Base-by-base conservation (phyloP, 37 sponge, comb jelly and placozoan species). In the Dysidea cf. avara region DNA sequence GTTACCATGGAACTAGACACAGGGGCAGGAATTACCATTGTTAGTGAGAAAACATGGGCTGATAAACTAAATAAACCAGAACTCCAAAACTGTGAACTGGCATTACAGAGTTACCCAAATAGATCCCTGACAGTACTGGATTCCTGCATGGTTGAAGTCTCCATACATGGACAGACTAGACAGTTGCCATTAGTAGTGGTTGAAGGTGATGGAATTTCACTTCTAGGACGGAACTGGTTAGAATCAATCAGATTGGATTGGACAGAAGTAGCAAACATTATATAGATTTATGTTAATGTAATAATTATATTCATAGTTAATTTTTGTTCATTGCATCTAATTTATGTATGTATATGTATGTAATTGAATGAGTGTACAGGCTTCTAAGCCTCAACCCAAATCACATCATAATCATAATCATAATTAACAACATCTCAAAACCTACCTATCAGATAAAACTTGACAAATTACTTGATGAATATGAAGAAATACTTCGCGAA, bases 141-240 rank as follows among this genome's bases (percentile, higher is more conserved):
- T 52, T 26, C 70, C 53, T 33, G 49, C 18, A 69, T 30, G 2
- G 54, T 69, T 16, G 28, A 53, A 34, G 55, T 53, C 20, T 37
- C 49, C 3, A 20, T 29, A 16, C 34, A 50, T 18, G 50, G 33
- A n/a, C 53, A 69, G 54, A 9, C 20, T 50, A 13, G 14, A 11
- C 2, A 29, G 7, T 59, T 72, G 5, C 46, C 46, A 20, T 32
- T 59, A 18, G 21, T 72, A 3, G 59, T 72, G 43, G 43, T 72
- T 21, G 60, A 56, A n/a, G 74, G 60, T 2, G 39, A 40, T 21
- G 74, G 74, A 9, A 57, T 59, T 20, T 56, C 26, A 37, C 32
- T 70, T 13, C 29, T 72, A 39, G 60, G 74, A 2, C 2, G 61
- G 22, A 40, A 72, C 47, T 72, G 74, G 74, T 33, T 72, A 4